Conservation (phyloP, 2,797 vertebrate species). For the Echiichthys vipera region DNA sequence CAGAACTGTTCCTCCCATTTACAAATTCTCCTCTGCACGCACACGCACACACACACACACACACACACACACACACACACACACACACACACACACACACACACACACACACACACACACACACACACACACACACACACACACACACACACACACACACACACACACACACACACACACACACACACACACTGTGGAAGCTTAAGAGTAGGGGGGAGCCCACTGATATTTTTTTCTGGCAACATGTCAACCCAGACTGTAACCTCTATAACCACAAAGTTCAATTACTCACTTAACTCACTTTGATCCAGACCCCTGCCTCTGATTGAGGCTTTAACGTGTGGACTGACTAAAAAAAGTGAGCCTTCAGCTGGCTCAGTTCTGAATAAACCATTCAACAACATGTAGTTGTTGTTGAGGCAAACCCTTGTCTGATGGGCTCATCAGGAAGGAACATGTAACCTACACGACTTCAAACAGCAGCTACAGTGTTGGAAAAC, state of each 20-base stretch:
- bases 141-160: conserved; percentile 15
- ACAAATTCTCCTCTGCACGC: too few species aligned
- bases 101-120: conserved; percentile 7
- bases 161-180: conserved; percentile 16
- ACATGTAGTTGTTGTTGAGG: conserved; percentile 3
- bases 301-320: conserved; percentile 59
- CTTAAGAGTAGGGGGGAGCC: background rate
- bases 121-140: conserved; percentile 22
- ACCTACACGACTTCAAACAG: background rate
- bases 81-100: conserved; percentile 15
- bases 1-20: background rate
- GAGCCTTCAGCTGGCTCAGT: conserved; percentile 20
- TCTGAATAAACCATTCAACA: conserved; percentile 30
- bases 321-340: conserved; percentile 60
- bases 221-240: conserved; percentile 51
- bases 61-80: too few species aligned
- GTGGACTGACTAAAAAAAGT: conserved; percentile 46
- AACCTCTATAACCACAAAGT: conserved; percentile 74
- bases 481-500: conserved; percentile 1
- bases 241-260: conserved; percentile 58
- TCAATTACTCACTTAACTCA: conserved; percentile 72
- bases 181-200: conserved; percentile 49
- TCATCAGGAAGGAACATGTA: background rate
- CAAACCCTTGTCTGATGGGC: conserved; percentile 3
- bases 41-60: too few species aligned